Evolutionary conservation across 2,888 invertebrate genomes (phyloP).

Genomic region (Drosophila nr. fundita): DNA sequence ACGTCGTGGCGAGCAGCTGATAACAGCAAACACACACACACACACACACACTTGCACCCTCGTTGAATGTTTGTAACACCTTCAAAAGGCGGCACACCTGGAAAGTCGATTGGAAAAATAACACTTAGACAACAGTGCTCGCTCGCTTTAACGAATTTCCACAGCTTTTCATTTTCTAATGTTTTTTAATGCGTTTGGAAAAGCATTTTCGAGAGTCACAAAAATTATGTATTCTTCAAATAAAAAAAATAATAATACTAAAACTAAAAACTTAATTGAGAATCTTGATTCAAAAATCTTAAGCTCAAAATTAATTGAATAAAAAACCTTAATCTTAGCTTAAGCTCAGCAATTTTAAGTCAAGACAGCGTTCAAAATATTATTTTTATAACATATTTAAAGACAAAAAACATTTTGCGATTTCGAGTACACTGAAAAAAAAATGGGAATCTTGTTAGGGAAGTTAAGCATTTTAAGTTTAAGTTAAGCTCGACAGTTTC

Average conservation of each 20-base stretch:
- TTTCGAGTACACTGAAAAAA: neutral
- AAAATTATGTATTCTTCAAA: neutral
- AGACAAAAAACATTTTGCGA: neutral
- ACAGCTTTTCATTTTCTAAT: neutral
- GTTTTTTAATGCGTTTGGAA: neutral
- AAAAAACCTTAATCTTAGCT: neutral
- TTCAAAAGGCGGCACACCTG: constrained; percentile 39
- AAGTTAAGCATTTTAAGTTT: neutral
- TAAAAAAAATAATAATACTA: neutral
- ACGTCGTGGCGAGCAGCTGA: constrained; percentile 34
- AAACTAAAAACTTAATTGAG: neutral
- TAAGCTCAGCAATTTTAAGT: neutral
- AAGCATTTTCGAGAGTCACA: neutral
- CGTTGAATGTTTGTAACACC: constrained; percentile 59
- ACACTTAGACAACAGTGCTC: neutral
- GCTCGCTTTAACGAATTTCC: neutral
- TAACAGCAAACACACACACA: constrained; percentile 22
- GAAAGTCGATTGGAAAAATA: constrained; percentile 7
- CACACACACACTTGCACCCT: neutral
- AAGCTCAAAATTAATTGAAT: neutral
- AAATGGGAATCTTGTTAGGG: neutral
- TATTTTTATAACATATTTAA: neutral
- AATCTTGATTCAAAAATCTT: neutral
- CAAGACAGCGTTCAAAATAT: neutral
- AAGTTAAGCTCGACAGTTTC: neutral